phyloP scores from a whole-genome alignment of 2,113 vertebrate species.

The Antechinus stuartii region DNA sequence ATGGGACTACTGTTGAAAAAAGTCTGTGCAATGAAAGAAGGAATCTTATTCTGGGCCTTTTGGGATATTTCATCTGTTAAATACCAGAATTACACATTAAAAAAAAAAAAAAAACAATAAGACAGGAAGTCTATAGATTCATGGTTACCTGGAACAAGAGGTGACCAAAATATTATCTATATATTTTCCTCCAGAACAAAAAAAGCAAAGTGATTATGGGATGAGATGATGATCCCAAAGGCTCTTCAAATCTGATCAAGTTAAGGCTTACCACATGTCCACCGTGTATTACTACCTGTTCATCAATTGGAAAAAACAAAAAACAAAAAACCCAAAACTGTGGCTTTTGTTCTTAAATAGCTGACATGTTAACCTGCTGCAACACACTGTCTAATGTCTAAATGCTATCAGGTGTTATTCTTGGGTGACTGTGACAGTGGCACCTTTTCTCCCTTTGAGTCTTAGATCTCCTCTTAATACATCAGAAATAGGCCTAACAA shows the following conservation, averaged over 20 bases:
- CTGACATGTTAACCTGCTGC: no score
- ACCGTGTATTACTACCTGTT: not conserved
- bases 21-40: not conserved
- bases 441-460: fast-evolving
- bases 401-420: not conserved
- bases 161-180: not conserved
- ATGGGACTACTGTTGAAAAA: not conserved
- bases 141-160: fast-evolving
- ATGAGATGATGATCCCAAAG: fast-evolving
- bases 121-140: fast-evolving
- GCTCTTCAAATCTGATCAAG: not conserved
- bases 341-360: not conserved
- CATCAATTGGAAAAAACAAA: not conserved
- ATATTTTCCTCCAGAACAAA: not conserved
- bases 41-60: not conserved
- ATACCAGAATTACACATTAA: not conserved
- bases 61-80: fast-evolving
- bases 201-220: not conserved
- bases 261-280: not conserved
- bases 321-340: not conserved
- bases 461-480: fast-evolving
- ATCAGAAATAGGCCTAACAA: not conserved
- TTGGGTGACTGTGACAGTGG: not conserved
- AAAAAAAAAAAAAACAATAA: not conserved
- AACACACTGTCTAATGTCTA: fast-evolving